Evolutionary conservation across 2,113 vertebrate species (phyloP), one percentile per base, ranked within the genome.

Genomic region (Phrynosoma platyrhinos): DNA sequence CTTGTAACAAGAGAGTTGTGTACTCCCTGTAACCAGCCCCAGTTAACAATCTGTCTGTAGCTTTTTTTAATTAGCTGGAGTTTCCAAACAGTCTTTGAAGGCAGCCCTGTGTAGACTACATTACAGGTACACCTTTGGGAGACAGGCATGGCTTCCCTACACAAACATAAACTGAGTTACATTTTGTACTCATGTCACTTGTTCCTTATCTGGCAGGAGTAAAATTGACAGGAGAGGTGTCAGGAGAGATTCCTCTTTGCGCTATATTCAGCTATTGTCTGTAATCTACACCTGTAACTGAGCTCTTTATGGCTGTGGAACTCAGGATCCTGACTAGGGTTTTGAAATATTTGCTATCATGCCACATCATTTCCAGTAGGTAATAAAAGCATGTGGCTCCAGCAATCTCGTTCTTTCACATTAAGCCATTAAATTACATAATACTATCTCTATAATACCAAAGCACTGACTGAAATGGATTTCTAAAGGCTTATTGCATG

Each of bases 401-500:
- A 0, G 64, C 66, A 79, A 69, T 76, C 47, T 79, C 47, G 8
- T 36, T 81, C 72, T 79, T 86, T 82, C 47, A 62, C 42, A 90
- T 7, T 82, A 87, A n/a, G 62, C 42, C n/a, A 75, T 84, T 87
- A 69, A 71, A 7, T 14, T 68, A 55, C 0, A 1, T 9, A 87
- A 88, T 14, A 86, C 88, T 10, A 0, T 68, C 88, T 85, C 62
- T 90, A 85, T 58, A 82, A 23, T 58, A 72, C 2, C 1, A 9
- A 85, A 72, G 83, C 27, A 75, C 79, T 88, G 52, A 76, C 74
- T 83, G 7, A 71, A 90, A 52, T 84, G 25, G 0, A 0, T 85
- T 92, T 91, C 83, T 78, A 89, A 82, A 88, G 27, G 25, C 64
- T 58, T 78, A 78, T 32, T 89, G 40, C 79, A 83, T 88, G 53